A percentile compares a stretch with the other conserved stretches of the same genome.
Conservation (phyloP, 1,140 invertebrate genomes). For the Papilio dardanus region DNA sequence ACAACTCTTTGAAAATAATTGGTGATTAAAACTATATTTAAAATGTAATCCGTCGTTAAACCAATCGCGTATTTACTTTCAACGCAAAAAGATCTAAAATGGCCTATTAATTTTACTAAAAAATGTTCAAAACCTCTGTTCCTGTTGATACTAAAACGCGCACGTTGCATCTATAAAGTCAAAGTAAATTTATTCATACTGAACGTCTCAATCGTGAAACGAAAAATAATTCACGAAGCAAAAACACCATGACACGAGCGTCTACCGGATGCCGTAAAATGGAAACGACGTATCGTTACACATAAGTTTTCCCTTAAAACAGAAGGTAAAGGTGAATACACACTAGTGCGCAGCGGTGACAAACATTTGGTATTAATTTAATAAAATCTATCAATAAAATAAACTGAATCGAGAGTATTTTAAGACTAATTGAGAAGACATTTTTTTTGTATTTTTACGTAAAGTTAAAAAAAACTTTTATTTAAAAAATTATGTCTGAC, state of each 20-base stretch:
- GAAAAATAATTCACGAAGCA: constrained; percentile 37
- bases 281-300: constrained; percentile 44
- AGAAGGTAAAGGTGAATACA: constrained; percentile 36
- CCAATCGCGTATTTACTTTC: background rate
- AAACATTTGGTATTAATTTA: background rate
- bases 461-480: no score
- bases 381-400: background rate
- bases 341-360: background rate
- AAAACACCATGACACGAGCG: constrained; percentile 42
- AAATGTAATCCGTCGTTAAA: background rate
- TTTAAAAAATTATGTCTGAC: no score
- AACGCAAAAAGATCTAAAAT: background rate
- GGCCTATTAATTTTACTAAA: background rate
- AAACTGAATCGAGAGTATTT: background rate
- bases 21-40: background rate
- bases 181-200: constrained; percentile 36
- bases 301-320: constrained; percentile 64
- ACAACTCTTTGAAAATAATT: background rate
- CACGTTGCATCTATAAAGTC: constrained; percentile 23
- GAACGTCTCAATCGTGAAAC: constrained; percentile 34
- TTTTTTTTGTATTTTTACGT: no score
- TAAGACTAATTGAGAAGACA: background rate
- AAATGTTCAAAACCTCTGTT: constrained; percentile 8
- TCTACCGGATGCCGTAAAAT: constrained; percentile 46
- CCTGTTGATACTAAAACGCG: constrained; percentile 9